Base-by-base conservation (phyloP, 2,888 invertebrate genomes). In the Coenonympha glycerion region DNA sequence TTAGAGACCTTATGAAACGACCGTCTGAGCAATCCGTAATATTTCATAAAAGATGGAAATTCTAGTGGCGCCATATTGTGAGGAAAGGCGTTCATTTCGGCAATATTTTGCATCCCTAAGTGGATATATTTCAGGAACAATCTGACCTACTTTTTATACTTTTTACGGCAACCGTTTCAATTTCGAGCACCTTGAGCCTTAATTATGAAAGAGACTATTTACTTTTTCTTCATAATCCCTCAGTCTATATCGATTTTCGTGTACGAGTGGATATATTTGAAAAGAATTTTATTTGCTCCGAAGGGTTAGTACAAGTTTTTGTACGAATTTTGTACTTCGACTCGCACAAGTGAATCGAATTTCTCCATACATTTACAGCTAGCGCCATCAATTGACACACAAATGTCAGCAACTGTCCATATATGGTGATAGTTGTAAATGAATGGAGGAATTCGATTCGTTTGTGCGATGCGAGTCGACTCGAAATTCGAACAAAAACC, bases 21-120 rank as follows among this genome's bases (percentile, higher is more conserved):
- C 53, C 48, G 42, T 65, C 68, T 68, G 65, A 70, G 67, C 79
- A 78, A 81, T 83, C 83, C 71, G 75, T 74, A 79, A 84, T 81
- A 79, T 83, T 85, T 85, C 73, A 82, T 76, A 76, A 85, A 82
- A 83, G 78, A 85, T 83, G 84, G 76, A 83, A 80, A 84, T 82
- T 74, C 75, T 79, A 79, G 79, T 75, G 78, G 84, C 84, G 74
- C 82, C 85, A 81, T 85, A 85, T 83, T 86, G 85, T 75, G 73
- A 74, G 76, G 78, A 80, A 80, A 75, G 78, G 79, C 79, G 79
- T 78, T 74, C 74, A 72, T 79, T 83, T 75, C 63, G 69, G 73
- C 62, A 66, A 79, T 79, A 82, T 80, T 84, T 84, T 77, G 78
- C 79, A 79, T 83, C 73, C 73, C 69, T 72, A 74, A 79, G 73